phyloP scores from a whole-genome alignment of 2,888 invertebrate genomes.

The Masnerella sp. region DNA sequence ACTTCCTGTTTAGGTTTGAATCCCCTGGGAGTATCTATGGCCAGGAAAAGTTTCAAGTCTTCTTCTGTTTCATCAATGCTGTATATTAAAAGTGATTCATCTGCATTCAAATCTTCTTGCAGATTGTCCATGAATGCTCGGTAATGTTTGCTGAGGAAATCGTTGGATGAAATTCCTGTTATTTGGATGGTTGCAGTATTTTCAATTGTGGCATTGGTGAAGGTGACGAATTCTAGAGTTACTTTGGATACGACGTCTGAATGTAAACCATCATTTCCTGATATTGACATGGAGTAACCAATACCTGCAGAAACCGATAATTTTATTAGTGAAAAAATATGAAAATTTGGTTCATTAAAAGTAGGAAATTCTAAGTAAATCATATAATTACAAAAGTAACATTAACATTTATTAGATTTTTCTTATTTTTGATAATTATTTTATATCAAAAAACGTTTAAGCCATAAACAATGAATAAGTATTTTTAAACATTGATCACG shows the following conservation, averaged over 20 bases:
- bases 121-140: constrained; percentile 85
- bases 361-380: too few species aligned
- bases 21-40: constrained; percentile 80
- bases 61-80: constrained; percentile 84
- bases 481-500: too few species aligned
- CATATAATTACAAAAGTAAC: too few species aligned
- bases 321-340: not conserved
- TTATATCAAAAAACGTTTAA: too few species aligned
- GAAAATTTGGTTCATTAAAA: too few species aligned
- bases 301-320: constrained; percentile 75
- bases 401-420: too few species aligned
- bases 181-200: constrained; percentile 89
- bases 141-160: constrained; percentile 88
- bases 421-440: too few species aligned
- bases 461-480: too few species aligned
- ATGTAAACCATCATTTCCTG: constrained; percentile 94
- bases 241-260: constrained; percentile 92
- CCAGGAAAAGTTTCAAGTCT: constrained; percentile 85
- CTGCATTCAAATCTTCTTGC: constrained; percentile 82
- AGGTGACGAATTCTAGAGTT: constrained; percentile 88
- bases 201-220: constrained; percentile 89
- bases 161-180: constrained; percentile 84
- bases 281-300: constrained; percentile 87
- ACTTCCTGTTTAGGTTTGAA: constrained; percentile 84
- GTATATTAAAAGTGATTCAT: constrained; percentile 84